Conservation (phyloP, 2,888 invertebrate species). For the Chrysolina oricalcia region DNA sequence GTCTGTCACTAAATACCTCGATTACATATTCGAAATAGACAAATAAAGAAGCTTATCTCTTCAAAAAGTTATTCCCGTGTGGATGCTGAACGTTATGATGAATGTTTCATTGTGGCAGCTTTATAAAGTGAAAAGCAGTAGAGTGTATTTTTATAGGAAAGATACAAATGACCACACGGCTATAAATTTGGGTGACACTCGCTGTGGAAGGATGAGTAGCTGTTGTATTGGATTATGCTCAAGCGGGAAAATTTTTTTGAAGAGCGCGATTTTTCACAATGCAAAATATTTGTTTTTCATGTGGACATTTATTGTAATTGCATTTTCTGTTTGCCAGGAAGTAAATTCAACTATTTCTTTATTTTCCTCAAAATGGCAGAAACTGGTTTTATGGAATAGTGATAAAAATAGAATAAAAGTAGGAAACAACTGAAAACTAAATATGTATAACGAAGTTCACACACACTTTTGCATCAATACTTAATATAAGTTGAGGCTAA, state of each 20-base stretch:
- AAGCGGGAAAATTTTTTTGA: background rate
- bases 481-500: too few species aligned
- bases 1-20: background rate
- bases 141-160: conserved; percentile 56
- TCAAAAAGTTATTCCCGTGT: conserved; percentile 40
- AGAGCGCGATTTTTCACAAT: too few species aligned
- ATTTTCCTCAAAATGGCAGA: too few species aligned
- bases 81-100: conserved; percentile 56
- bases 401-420: too few species aligned
- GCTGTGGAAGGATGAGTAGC: background rate
- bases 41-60: conserved; percentile 48
- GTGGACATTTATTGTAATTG: background rate
- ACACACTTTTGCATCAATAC: too few species aligned
- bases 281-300: background rate
- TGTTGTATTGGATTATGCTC: background rate
- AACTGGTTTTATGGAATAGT: too few species aligned
- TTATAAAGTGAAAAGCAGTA: conserved; percentile 58
- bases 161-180: conserved; percentile 57
- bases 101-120: conserved; percentile 55
- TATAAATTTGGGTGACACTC: conserved; percentile 54
- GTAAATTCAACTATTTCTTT: too few species aligned
- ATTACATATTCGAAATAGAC: conserved; percentile 40
- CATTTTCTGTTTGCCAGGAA: background rate
- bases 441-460: too few species aligned
- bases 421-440: too few species aligned